Evolutionary conservation across 64 coral and sea anemone species (phyloP), one percentile per base, ranked within the genome.

Genomic region (Pachyseris speciosa): DNA sequence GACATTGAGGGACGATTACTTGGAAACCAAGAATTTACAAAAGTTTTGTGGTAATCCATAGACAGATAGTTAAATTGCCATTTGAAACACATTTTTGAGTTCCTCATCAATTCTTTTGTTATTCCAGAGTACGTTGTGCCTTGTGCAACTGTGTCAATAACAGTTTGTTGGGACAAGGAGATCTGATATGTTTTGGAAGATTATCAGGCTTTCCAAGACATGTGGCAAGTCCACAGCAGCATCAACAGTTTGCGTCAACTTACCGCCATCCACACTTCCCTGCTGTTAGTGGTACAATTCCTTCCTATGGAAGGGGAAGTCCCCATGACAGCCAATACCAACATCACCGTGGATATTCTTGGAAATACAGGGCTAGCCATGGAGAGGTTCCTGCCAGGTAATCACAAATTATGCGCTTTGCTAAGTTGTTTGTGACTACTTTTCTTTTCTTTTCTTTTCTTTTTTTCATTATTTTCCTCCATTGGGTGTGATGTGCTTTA

Each of bases 111-210:
- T 32, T 83, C 60, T 39, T 40, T 50, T 50, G 41, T 89, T 29
- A 16, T 80, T 52, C 30, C 63, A 97, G 95, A 86, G 65, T 94
- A 7, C 42, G 59, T 34, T 97, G 95, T 97, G 95, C 91, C 0
- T 69, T 97, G 49, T 97, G 95, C 50, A 97, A 93, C 72, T 93
- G 95, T 51, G 29, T 84, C 24, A 86, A 74, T 51, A 84, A 93
- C 63, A 93, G 86, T 49, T 25, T 89, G 11, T 44, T 97, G 22
- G 95, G 95, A 28, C 95, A 97, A 76, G 95, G 95, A 1, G 80
- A 93, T 39, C 59, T 97, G 24, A 70, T 97, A 29, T 97, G 95
- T 58, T 97, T 97, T 65, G 95, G 95, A 17, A 87, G 91, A 72
- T 59, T 93, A 61, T 48, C 73, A 12, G 84, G 91, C 17, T 27